Evolutionary conservation across 2,888 invertebrate species (phyloP), one percentile per base, ranked within the genome.

Genomic region (Cenopis cana): DNA sequence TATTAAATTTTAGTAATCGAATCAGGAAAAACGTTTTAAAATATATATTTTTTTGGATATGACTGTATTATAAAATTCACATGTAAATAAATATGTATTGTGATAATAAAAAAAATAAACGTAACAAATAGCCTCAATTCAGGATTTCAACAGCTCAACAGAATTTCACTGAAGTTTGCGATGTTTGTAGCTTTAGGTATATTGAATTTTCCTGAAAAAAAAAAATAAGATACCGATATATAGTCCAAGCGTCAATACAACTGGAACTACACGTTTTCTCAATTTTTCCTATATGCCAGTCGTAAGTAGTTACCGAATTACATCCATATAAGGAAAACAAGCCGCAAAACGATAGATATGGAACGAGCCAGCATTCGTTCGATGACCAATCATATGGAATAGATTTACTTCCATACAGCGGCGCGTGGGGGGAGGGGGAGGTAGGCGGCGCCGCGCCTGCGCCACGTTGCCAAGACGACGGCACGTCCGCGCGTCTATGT

Each of bases 381-480:
- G 70, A 70, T 86, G 89, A 86, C 89, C 89, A 89, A 89, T 89
- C 87, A 85, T 87, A 86, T 81, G 83, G 83, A 84, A 85, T 86
- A 82, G 85, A 70, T 73, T 66, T 76, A 75, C 74, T 77, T 76
- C 77, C 77, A 78, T 78, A 78, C 54, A 67, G 17, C 41, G 52
- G 14, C 14, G 66, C 38, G 77, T 46, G 78, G 73, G 78, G 78
- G 73, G 71, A 66, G 84, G 81, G 82, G 81, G 83, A 82, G 81
- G 88, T 89, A 82, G 91, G 94, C 92, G 94, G 90, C 84, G 93
- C 89, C 91, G 90, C 93, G 93, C 93, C 86, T 91, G 93, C 94
- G 94, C 91, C 87, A 85, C 91, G 93, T 94, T 94, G 93, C 94
- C 94, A 94, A 93, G 94, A 93, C 93, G 91, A 94, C 94, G 93